Base-by-base conservation (phyloP, 1,140 invertebrate species). In the Anoplolepis gracilipes region DNA sequence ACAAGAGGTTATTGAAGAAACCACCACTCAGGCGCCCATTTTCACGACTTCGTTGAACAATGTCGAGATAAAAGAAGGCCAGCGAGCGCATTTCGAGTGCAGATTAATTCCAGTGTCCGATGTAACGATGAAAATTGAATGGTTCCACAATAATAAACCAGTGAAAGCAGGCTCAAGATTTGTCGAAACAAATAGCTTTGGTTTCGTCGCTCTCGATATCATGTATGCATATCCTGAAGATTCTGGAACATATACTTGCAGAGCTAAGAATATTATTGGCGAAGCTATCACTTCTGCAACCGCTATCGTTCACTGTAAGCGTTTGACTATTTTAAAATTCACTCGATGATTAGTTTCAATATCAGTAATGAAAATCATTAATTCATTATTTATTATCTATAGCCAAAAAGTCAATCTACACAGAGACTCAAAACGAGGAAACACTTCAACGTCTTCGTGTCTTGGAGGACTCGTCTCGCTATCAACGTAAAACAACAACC, bases 71-170 rank as follows among this genome's bases (percentile, higher is more conserved):
- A 98, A 98, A 92, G 99, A 99, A 96, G 98, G 98, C 25, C 98
- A 99, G 93, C 95, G 98, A 67, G 98, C 98, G 36, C 99, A 99
- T 92, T 99, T 99, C 92, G 99, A 99, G 94, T 99, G 98, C 91
- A 97, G 98, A 49, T 94, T 99, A 13, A 98, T 99, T 90, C 99
- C 99, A 10, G 98, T 99, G 28, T 99, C 98, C 55, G 99, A 99
- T 95, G 96, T 98, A 0, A 98, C 98, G 0, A 98, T 99, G 97
- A 98, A 98, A 94, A 98, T 99, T 0, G 98, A 99, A 95, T 99
- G 99, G 99, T 99, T 98, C 95, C 98, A 99, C 87, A 99, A 99
- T 93, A 98, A 98, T 91, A 95, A 97, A 86, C 97, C 98, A 1
- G 95, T 99, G 0, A 98, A 98, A 94, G 98, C 97, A 79, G 98